Conservation (phyloP, 2,888 invertebrate genomes). For the Aleiodes testaceus region DNA sequence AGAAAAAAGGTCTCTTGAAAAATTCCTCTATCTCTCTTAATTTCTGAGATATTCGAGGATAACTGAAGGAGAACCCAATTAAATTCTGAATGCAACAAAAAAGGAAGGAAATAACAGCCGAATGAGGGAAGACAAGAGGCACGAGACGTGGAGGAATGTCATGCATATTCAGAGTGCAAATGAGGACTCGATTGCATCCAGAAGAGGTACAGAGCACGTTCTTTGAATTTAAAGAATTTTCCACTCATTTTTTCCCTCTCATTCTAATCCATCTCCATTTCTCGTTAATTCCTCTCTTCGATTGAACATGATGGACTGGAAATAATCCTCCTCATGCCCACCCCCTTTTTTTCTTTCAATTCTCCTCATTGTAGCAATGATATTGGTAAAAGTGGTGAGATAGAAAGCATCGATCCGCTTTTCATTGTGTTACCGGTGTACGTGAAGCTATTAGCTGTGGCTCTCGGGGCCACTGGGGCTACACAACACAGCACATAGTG, state of each 20-base stretch:
- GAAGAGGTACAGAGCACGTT: conserved; percentile 7
- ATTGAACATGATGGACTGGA: not conserved
- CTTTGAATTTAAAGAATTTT: conserved; percentile 37
- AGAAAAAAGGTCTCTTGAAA: too few relatives aligned
- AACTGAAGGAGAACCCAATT: too few relatives aligned
- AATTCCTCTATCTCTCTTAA: too few relatives aligned
- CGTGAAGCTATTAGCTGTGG: conserved; percentile 35
- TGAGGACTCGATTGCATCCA: conserved; percentile 1
- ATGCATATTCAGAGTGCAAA: conserved; percentile 34
- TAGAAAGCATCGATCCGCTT: conserved; percentile 37
- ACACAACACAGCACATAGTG: conserved; percentile 39
- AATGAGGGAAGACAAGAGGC: too few relatives aligned
- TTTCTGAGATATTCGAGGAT: too few relatives aligned
- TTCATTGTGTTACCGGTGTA: conserved; percentile 32
- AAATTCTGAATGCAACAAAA: too few relatives aligned
- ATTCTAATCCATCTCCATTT: too few relatives aligned
- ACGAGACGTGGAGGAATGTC: conserved; percentile 6
- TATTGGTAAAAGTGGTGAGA: conserved; percentile 29
- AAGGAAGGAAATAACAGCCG: too few relatives aligned
- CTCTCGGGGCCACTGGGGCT: conserved; percentile 32
- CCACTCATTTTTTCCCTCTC: not conserved
- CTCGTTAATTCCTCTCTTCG: not conserved
- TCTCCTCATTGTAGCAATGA: conserved; percentile 13
- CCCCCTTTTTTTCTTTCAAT: conserved; percentile 3
- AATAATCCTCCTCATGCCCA: not conserved